A percentile compares a stretch with the other conserved stretches of the same genome.
Evolutionary conservation across 2,888 invertebrate genomes (phyloP).

Genomic region (Gastrophysa polygoni): DNA sequence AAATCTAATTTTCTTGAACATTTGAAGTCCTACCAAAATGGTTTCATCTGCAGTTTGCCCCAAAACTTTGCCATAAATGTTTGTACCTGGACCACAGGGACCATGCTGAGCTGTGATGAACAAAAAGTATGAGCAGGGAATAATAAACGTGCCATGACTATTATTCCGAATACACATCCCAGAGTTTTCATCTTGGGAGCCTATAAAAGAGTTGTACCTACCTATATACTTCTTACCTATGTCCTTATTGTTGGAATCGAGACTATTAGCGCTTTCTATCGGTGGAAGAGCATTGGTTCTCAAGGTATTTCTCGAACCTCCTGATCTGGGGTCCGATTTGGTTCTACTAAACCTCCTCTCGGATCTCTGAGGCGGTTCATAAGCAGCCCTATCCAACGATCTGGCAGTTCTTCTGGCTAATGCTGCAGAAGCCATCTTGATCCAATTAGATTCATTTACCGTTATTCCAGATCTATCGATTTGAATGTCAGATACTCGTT

Average conservation of each 20-base stretch:
- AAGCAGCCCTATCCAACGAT: not conserved
- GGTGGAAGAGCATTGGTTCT: not conserved
- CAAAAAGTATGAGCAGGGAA: too few species aligned
- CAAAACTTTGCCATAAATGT: constrained; percentile 37
- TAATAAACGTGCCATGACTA: too few species aligned
- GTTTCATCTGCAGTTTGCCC: constrained; percentile 53
- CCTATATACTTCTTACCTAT: too few species aligned
- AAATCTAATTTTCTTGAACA: constrained; percentile 35
- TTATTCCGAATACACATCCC: too few species aligned
- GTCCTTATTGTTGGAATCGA: not conserved
- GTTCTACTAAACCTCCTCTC: not conserved
- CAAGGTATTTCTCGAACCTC: not conserved
- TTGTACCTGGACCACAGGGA: constrained; percentile 15
- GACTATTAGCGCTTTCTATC: not conserved
- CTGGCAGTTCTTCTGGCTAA: not conserved
- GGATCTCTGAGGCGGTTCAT: not conserved
- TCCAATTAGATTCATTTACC: not conserved
- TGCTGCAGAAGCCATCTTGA: not conserved
- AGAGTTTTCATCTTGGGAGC: too few species aligned
- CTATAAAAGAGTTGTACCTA: too few species aligned
- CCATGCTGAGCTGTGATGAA: not conserved
- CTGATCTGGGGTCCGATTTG: constrained; percentile 3
- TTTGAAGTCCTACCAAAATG: constrained; percentile 49
- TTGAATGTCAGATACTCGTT: too few species aligned
- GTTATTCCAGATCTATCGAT: not conserved